These are phyloP conservation scores for Rhadinocentrus ornatus DNA, from an alignment of 2,797 vertebrate genomes.

Conservation along the genomic window DNA sequence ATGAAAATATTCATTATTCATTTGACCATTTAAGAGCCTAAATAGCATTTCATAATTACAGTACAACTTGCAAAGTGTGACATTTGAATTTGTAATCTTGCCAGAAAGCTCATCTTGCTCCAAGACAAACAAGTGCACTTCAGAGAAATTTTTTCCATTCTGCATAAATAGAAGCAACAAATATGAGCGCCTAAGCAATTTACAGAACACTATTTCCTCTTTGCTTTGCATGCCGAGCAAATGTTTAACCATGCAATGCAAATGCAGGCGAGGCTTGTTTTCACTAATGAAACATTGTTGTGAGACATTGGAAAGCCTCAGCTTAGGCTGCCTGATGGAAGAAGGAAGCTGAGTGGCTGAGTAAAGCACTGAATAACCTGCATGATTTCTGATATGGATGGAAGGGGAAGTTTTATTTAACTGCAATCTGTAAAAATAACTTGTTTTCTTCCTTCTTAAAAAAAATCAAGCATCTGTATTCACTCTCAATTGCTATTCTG, in stretches of 20 bases:
- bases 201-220: slow-evolving; percentile 24
- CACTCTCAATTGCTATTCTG: slow-evolving; percentile 6
- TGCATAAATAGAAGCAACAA: slow-evolving; percentile 40
- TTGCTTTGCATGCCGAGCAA: slow-evolving; percentile 43
- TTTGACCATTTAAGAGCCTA: slow-evolving; percentile 50
- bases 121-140: slow-evolving; percentile 39
- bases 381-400: slow-evolving; percentile 2
- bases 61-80: slow-evolving; percentile 45
- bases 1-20: slow-evolving; percentile 57
- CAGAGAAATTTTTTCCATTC: slow-evolving; percentile 30
- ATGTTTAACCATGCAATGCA: slow-evolving; percentile 64
- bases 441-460: neutral
- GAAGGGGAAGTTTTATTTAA: neutral
- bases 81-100: slow-evolving; percentile 65
- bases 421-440: neutral
- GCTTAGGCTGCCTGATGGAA: slow-evolving; percentile 30
- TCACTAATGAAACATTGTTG: slow-evolving; percentile 58
- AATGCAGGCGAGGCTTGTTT: slow-evolving; percentile 52
- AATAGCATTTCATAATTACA: slow-evolving; percentile 56
- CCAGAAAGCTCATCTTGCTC: slow-evolving; percentile 18
- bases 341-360: slow-evolving; percentile 10
- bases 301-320: slow-evolving; percentile 29
- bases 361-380: slow-evolving; percentile 3
- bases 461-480: neutral
- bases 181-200: slow-evolving; percentile 54